Evolutionary conservation across 2,888 invertebrate genomes (phyloP).

Genomic region (Cephus runcator): DNA sequence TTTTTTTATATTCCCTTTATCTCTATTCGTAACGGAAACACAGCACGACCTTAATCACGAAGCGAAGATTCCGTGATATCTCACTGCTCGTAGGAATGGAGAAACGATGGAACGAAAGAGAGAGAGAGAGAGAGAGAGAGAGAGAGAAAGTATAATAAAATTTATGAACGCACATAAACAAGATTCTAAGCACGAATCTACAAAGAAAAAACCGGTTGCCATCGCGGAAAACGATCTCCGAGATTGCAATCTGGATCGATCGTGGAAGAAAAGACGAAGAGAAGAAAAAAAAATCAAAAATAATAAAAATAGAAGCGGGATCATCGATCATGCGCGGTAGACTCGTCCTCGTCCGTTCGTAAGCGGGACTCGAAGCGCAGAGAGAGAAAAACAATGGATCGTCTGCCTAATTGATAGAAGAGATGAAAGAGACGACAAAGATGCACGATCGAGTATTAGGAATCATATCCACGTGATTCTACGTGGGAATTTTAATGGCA

Average conservation of each 20-base stretch:
- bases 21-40: too few species aligned
- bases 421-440: too few species aligned
- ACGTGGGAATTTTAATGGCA: too few species aligned
- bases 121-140: constrained; percentile 7
- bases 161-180: constrained; percentile 61
- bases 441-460: too few species aligned
- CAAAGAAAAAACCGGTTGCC: constrained; percentile 49
- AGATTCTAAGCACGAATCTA: constrained; percentile 30
- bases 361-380: too few species aligned
- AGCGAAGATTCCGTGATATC: too few species aligned
- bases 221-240: constrained; percentile 55
- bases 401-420: too few species aligned
- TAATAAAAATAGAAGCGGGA: constrained; percentile 2
- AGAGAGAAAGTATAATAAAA: constrained; percentile 27
- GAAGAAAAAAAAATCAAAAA: constrained; percentile 8
- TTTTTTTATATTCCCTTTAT: too few species aligned
- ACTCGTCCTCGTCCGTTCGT: too few species aligned
- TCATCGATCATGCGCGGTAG: constrained; percentile 6
- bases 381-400: too few species aligned
- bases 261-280: constrained; percentile 21
- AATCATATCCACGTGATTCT: too few species aligned
- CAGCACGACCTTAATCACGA: too few species aligned
- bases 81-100: not conserved
- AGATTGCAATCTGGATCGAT: constrained; percentile 46
- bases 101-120: not conserved